Evolutionary conservation across 2,797 vertebrate species (phyloP).

Genomic region (Falco naumanni): DNA sequence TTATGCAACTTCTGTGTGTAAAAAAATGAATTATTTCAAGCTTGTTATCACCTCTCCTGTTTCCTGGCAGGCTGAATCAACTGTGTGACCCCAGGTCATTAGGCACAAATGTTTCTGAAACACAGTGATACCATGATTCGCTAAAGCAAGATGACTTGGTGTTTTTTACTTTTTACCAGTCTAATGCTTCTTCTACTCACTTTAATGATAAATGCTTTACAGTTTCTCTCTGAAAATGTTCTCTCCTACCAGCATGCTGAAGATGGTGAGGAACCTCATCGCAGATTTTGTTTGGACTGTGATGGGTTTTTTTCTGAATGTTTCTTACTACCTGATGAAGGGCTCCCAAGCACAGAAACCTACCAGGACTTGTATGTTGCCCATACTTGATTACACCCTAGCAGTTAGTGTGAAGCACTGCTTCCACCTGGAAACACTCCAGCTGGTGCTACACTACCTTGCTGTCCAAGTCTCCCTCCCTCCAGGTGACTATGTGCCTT

Average conservation of each 20-base stretch:
- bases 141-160: not conserved
- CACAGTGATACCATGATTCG: not conserved
- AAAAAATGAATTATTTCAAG: not conserved
- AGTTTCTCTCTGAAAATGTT: not conserved
- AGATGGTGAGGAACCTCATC: not conserved
- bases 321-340: not conserved
- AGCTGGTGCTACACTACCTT: slow-evolving; percentile 5
- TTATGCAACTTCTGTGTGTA: not conserved
- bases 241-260: not conserved
- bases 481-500: not conserved
- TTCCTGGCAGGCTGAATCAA: not conserved
- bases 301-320: not conserved
- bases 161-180: not conserved
- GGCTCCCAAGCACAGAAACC: not conserved
- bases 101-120: not conserved
- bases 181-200: not conserved
- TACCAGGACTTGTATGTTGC: not conserved
- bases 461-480: not conserved
- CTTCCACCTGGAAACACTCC: slow-evolving; percentile 15
- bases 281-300: not conserved
- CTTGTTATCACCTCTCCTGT: not conserved
- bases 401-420: not conserved
- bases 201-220: not conserved
- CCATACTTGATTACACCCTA: not conserved
- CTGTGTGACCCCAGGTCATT: not conserved